Percentiles rank a stretch among this genome's conserved stretches.
These are phyloP conservation scores for Stenichneumon culpator DNA, from an alignment of 2,888 invertebrate genomes.

Conservation along the genomic window DNA sequence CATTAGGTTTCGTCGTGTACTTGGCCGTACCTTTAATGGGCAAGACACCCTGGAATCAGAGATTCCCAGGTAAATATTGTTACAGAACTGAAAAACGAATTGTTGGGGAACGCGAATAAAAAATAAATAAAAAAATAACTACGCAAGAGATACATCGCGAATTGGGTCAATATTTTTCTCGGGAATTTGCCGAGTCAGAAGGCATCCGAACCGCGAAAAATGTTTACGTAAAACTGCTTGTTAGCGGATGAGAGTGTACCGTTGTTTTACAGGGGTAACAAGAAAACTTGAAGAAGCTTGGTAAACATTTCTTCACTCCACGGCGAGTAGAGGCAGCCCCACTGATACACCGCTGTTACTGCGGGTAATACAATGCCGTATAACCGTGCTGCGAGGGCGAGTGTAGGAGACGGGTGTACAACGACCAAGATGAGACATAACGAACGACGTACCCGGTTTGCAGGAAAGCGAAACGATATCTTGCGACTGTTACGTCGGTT, in stretches of 20 bases:
- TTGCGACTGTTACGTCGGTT: slow-evolving; percentile 29
- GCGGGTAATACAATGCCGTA: slow-evolving; percentile 19
- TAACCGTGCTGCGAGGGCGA: slow-evolving; percentile 16
- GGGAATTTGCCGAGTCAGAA: slow-evolving; percentile 8
- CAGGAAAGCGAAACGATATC: slow-evolving; percentile 47
- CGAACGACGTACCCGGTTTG: slow-evolving; percentile 37
- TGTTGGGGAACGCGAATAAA: slow-evolving; percentile 12
- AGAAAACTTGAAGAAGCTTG: slow-evolving; percentile 40
- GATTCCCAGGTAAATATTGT: background rate
- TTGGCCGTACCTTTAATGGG: background rate
- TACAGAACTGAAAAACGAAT: background rate
- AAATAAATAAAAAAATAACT: slow-evolving; percentile 7
- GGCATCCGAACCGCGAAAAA: slow-evolving; percentile 35
- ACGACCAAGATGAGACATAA: slow-evolving; percentile 48
- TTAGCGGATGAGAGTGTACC: slow-evolving; percentile 22
- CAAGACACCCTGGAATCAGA: background rate
- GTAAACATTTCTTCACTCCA: slow-evolving; percentile 50
- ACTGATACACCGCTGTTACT: slow-evolving; percentile 12
- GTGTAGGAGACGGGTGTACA: slow-evolving; percentile 41
- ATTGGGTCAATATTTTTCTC: slow-evolving; percentile 49
- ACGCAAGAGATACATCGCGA: slow-evolving; percentile 10
- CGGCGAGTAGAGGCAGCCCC: slow-evolving; percentile 2
- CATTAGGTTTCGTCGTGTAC: background rate
- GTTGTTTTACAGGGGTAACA: slow-evolving; percentile 38
- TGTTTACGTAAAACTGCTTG: slow-evolving; percentile 43